phyloP scores from a whole-genome alignment of 2,797 vertebrate genomes.

The Pseudochaenichthys georgianus region DNA sequence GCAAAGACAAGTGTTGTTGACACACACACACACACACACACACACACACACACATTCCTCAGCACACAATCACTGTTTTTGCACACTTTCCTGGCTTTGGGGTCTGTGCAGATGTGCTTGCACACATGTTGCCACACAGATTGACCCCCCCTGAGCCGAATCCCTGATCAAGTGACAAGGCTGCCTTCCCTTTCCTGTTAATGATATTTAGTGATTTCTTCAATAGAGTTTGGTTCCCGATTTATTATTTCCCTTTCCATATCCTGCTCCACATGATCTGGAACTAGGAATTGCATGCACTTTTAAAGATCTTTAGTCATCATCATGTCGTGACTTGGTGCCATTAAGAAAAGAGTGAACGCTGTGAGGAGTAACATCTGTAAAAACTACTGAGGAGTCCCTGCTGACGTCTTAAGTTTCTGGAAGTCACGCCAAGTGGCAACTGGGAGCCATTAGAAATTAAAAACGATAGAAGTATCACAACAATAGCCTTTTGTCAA shows the following conservation, averaged over 20 bases:
- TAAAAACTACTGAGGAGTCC: conserved; percentile 19
- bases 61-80: conserved; percentile 34
- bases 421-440: conserved; percentile 4
- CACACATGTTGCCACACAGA: conserved; percentile 51
- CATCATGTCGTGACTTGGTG: background rate
- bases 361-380: background rate
- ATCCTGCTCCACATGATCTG: background rate
- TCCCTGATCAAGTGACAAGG: conserved; percentile 2
- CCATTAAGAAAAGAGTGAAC: no score
- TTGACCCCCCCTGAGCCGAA: conserved; percentile 1
- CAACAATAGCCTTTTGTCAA: conserved; percentile 22
- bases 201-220: conserved; percentile 28
- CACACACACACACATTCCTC: conserved; percentile 42
- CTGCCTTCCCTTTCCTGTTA: conserved; percentile 44
- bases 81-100: conserved; percentile 63
- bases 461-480: conserved; percentile 6
- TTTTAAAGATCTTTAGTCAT: conserved; percentile 3
- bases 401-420: conserved; percentile 13
- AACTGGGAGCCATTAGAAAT: conserved; percentile 21
- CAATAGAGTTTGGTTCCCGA: background rate
- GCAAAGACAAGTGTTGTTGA: conserved; percentile 16
- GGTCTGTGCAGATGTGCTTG: conserved; percentile 51
- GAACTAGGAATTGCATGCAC: background rate
- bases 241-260: background rate
- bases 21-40: conserved; percentile 21